Conservation (phyloP, 2,888 invertebrate genomes). For the Drosophila ochracea region DNA sequence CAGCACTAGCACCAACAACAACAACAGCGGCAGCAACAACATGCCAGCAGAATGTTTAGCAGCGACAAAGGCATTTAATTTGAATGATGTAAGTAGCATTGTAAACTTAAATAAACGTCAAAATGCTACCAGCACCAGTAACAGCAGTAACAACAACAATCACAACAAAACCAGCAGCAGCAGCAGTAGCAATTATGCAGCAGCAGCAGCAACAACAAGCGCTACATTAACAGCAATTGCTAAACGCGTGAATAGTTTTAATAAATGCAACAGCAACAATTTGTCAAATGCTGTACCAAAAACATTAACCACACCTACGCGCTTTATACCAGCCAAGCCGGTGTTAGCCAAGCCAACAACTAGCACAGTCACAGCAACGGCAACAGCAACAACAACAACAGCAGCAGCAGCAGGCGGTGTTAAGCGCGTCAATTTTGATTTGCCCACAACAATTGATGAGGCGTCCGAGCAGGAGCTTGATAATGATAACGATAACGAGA, state of each 20-base stretch:
- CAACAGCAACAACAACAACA: slow-evolving; percentile 19
- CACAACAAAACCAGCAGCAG: slow-evolving; percentile 30
- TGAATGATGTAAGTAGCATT: slow-evolving; percentile 78
- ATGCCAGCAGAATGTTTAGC: slow-evolving; percentile 28
- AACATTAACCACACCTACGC: slow-evolving; percentile 73
- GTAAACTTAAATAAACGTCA: slow-evolving; percentile 63
- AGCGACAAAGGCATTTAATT: slow-evolving; percentile 68
- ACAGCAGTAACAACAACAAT: slow-evolving; percentile 28
- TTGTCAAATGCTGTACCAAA: slow-evolving; percentile 57
- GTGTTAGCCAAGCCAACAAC: slow-evolving; percentile 53
- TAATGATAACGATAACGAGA: slow-evolving; percentile 32
- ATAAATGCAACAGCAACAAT: slow-evolving; percentile 47
- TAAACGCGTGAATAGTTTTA: slow-evolving; percentile 50
- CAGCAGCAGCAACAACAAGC: slow-evolving; percentile 34
- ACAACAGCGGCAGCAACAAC: slow-evolving; percentile 27
- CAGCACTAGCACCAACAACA: slow-evolving; percentile 35
- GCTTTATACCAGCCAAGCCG: slow-evolving; percentile 70
- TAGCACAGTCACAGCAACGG: slow-evolving; percentile 29
- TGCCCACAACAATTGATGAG: slow-evolving; percentile 69
- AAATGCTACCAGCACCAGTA: slow-evolving; percentile 65
- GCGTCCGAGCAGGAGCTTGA: slow-evolving; percentile 45
- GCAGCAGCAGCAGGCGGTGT: slow-evolving; percentile 41
- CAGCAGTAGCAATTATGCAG: slow-evolving; percentile 26
- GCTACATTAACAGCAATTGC: slow-evolving; percentile 46
- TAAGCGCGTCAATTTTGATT: slow-evolving; percentile 76